phyloP scores from a whole-genome alignment of 2,797 vertebrate genomes.

The Pitangus sulphuratus region DNA sequence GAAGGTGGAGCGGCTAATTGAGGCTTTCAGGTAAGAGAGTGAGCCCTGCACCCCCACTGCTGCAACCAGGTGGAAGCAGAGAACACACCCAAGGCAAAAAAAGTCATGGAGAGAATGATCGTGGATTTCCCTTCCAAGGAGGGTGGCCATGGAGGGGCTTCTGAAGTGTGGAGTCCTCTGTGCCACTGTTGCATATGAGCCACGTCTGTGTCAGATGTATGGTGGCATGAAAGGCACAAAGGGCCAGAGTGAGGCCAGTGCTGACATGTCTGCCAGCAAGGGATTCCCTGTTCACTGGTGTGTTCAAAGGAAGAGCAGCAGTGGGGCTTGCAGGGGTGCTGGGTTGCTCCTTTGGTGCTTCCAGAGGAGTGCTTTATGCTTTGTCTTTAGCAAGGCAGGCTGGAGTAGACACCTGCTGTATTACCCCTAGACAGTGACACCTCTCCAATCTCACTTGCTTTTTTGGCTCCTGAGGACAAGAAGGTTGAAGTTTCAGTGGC shows the following conservation, averaged over 20 bases:
- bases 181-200: background rate
- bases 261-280: background rate
- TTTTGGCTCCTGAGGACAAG: background rate
- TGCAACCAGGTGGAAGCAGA: background rate
- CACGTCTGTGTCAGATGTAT: background rate
- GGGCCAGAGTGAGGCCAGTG: background rate
- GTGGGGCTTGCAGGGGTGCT: background rate
- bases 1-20: constrained; percentile 84
- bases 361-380: background rate
- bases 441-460: background rate
- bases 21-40: constrained; percentile 82
- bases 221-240: background rate
- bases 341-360: background rate
- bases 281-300: background rate
- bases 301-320: background rate
- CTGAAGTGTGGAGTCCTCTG: background rate
- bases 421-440: background rate
- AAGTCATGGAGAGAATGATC: background rate
- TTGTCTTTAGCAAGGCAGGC: background rate
- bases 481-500: background rate
- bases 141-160: background rate
- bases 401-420: background rate
- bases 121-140: background rate
- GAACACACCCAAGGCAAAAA: background rate
- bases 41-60: background rate